These are phyloP conservation scores for Siniperca undulata DNA, from an alignment of 2,797 vertebrate species.

Conservation along the genomic window DNA sequence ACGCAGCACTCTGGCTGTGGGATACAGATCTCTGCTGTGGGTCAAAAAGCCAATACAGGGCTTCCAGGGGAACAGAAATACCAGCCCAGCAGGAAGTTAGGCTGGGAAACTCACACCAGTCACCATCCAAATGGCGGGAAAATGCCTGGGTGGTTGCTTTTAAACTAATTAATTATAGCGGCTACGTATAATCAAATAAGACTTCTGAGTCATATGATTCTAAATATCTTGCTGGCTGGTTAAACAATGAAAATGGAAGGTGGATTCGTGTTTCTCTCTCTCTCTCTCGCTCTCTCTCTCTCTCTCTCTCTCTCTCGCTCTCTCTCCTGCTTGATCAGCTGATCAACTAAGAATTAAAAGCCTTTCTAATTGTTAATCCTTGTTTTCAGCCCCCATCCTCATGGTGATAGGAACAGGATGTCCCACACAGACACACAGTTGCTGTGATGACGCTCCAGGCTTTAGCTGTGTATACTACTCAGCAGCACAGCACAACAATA, in stretches of 20 bases:
- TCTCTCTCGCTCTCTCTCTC: not conserved
- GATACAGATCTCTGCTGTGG: slow-evolving; percentile 57
- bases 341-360: slow-evolving; percentile 46
- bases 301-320: not conserved
- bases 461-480: slow-evolving; percentile 47
- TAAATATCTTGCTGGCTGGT: not conserved
- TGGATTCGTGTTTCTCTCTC: not conserved
- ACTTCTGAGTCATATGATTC: not conserved
- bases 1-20: slow-evolving; percentile 31
- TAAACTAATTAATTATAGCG: slow-evolving; percentile 3
- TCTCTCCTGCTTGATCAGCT: slow-evolving; percentile 26
- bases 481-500: slow-evolving; percentile 46
- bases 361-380: slow-evolving; percentile 51
- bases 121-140: slow-evolving; percentile 31
- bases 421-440: slow-evolving; percentile 47
- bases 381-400: slow-evolving; percentile 30
- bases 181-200: not conserved
- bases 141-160: slow-evolving; percentile 20
- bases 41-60: slow-evolving; percentile 48
- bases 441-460: slow-evolving; percentile 55
- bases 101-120: slow-evolving; percentile 58
- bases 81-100: slow-evolving; percentile 55
- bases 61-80: slow-evolving; percentile 63
- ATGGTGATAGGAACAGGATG: slow-evolving; percentile 51
- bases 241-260: slow-evolving; percentile 4